These are phyloP conservation scores for Sitta carolinensis DNA, from an alignment of 2,797 vertebrate species.

Conservation along the genomic window DNA sequence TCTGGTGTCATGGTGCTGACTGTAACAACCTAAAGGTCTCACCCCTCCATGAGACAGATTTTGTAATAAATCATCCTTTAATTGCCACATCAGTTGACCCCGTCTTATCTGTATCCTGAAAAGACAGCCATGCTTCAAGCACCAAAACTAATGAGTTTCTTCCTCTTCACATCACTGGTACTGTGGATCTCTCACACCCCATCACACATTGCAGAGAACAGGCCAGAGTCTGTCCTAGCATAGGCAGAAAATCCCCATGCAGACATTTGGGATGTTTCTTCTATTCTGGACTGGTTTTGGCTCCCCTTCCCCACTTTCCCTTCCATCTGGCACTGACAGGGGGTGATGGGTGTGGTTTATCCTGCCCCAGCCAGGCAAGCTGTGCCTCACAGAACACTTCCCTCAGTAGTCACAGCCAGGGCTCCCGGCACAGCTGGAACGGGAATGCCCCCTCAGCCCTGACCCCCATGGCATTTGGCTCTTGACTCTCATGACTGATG, in stretches of 20 bases:
- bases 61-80: too few relatives aligned
- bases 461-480: accelerated
- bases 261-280: neutral
- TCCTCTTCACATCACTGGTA: neutral
- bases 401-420: accelerated
- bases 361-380: neutral
- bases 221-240: accelerated
- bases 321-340: neutral
- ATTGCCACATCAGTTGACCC: too few relatives aligned
- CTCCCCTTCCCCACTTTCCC: neutral
- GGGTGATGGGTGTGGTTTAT: neutral
- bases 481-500: neutral
- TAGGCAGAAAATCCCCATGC: neutral
- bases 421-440: accelerated
- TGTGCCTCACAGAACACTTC: neutral
- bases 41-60: too few relatives aligned
- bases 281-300: neutral
- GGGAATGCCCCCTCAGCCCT: neutral
- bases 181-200: accelerated
- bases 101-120: too few relatives aligned
- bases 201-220: accelerated
- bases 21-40: too few relatives aligned
- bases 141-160: neutral
- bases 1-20: too few relatives aligned
- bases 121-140: neutral